Base-by-base conservation (phyloP, 2,113 vertebrate genomes). In the Leptobrachium ailaonicum region DNA sequence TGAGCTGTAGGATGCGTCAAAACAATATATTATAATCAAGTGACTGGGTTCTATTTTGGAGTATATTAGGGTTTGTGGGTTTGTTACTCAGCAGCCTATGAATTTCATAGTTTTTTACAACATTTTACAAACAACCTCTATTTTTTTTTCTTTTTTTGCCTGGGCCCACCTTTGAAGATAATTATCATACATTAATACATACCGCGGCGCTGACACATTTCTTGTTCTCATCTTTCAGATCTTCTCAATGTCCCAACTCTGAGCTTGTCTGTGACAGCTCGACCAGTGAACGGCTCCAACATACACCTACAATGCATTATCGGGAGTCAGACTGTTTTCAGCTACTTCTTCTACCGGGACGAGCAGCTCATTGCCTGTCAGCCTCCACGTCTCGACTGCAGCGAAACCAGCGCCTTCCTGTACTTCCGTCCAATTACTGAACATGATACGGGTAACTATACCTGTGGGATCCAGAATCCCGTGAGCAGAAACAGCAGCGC, bases 361-460 rank as follows among this genome's bases (percentile, higher is more conserved):
- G 4, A 62, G 8, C 8, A 62, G 13, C 5, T 1, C 13, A 3
- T 62, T n/a, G 11, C 60, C 60, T 62, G 60, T 14, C 1, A 12
- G 11, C 60, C 5, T 10, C 60, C 10, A 4, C 60, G n/a, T 62
- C 4, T 62, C 11, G 3, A 10, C 60, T 62, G 60, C 13, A 62
- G 13, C 13, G 9, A 62, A 14, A 13, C 60, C 60, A 62, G 60
- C 60, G 2, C 60, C 60, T 1, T 62, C 60, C 60, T 62, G 60
- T 62, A 9, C 3, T 62, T 62, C 60, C 60, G 13, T 7, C 67
- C 67, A 69, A 69, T 69, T 43, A 45, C 6, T 13, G 41, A 43
- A 41, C 43, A 54, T 5, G 76, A 79, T 47, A 73, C 6, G n/a
- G 76, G 68, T 40, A 68, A 6, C 43, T 79, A 69, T 20, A 71